These are phyloP conservation scores for Coenonympha arcania DNA, from an alignment of 2,888 invertebrate genomes.

Conservation along the genomic window DNA sequence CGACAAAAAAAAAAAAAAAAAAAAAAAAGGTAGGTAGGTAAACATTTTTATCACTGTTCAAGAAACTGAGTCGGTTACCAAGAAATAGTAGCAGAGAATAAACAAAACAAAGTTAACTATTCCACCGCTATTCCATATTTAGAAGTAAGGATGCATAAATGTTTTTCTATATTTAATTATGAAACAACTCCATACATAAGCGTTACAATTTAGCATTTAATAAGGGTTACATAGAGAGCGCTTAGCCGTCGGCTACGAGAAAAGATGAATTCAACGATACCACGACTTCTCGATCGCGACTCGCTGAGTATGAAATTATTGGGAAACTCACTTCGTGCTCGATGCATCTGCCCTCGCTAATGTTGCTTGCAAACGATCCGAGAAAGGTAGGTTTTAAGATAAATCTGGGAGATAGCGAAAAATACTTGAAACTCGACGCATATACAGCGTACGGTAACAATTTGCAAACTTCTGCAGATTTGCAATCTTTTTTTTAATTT, in stretches of 20 bases:
- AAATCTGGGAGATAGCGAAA: conserved; percentile 53
- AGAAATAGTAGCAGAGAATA: no score
- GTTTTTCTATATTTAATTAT: not conserved
- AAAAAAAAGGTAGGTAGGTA: no score
- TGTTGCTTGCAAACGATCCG: conserved; percentile 56
- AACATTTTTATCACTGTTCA: no score
- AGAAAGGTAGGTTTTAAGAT: conserved; percentile 59
- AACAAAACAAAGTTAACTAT: no score
- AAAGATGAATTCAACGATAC: conserved; percentile 60
- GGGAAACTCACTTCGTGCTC: conserved; percentile 67
- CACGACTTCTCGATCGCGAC: conserved; percentile 48
- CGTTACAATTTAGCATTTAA: conserved; percentile 67
- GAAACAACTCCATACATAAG: conserved; percentile 42
- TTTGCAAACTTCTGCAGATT: conserved; percentile 30
- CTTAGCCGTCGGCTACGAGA: conserved; percentile 64
- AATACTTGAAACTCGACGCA: conserved; percentile 42
- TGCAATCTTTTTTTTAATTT: no score
- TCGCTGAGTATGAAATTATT: conserved; percentile 68
- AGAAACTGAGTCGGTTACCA: no score
- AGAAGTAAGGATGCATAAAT: no score
- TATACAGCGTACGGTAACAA: conserved; percentile 35
- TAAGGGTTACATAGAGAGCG: conserved; percentile 55
- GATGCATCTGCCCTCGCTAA: conserved; percentile 64
- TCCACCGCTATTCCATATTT: no score
- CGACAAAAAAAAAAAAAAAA: no score